Evolutionary conservation across 92 coral and sea anemone genomes (phyloP).

Genomic region (Parazoanthus swiftii): DNA sequence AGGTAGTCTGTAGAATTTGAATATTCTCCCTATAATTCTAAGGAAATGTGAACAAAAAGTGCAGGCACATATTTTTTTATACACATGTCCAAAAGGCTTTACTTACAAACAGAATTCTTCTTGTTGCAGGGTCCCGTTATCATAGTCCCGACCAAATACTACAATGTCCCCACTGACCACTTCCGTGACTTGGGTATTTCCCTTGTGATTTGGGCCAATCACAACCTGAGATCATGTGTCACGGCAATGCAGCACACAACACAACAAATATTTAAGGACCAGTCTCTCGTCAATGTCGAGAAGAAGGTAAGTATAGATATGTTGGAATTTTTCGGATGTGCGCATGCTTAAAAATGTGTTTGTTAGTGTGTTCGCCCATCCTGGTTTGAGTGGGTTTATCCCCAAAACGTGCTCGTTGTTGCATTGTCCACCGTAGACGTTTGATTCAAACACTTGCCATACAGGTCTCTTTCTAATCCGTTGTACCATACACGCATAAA

Average conservation of each 20-base stretch:
- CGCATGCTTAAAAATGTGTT: neutral
- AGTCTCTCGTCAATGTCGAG: slow-evolving; percentile 93
- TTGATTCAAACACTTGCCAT: no score
- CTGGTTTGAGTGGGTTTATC: no score
- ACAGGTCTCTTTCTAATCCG: no score
- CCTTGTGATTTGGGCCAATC: slow-evolving; percentile 97
- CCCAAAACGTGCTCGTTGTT: no score
- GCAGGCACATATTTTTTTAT: neutral
- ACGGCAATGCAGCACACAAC: slow-evolving; percentile 92
- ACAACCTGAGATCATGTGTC: slow-evolving; percentile 92
- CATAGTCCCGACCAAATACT: slow-evolving; percentile 96
- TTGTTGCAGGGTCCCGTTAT: slow-evolving; percentile 88
- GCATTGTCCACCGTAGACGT: no score
- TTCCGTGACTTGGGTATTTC: slow-evolving; percentile 94
- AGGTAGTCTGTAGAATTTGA: no score
- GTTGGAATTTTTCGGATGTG: neutral
- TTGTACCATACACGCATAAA: no score
- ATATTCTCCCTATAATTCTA: no score
- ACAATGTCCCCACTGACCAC: slow-evolving; percentile 91
- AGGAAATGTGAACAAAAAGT: no score
- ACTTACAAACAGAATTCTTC: neutral
- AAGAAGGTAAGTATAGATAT: slow-evolving; percentile 61
- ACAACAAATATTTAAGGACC: slow-evolving; percentile 90
- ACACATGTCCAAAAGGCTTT: neutral
- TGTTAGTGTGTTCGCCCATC: no score